phyloP scores from a whole-genome alignment of 2,797 vertebrate species.

The Enteromius anoplus region DNA sequence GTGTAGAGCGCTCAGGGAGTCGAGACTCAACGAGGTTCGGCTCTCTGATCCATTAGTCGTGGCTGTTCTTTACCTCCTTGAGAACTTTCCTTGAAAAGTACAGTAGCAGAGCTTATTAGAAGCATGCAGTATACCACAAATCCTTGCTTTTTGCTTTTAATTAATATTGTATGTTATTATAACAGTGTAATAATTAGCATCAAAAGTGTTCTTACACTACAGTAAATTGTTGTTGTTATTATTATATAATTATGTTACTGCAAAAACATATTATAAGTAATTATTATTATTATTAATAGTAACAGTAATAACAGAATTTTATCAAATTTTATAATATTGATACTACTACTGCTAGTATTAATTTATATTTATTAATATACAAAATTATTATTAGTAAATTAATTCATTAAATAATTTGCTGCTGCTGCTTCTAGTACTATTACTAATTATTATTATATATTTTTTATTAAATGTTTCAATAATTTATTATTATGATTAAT shows the following conservation, averaged over 20 bases:
- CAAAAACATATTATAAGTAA: background rate
- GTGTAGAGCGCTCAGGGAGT: constrained; percentile 34
- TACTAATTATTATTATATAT: background rate
- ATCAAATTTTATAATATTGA: background rate
- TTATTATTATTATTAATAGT: background rate
- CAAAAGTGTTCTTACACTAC: background rate
- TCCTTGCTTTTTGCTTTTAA: background rate
- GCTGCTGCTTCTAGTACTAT: background rate
- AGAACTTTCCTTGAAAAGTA: background rate
- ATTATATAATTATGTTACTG: background rate
- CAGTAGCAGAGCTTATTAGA: background rate
- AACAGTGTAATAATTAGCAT: background rate
- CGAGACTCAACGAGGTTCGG: constrained; percentile 22
- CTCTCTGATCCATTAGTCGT: constrained; percentile 24
- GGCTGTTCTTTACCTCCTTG: constrained; percentile 46
- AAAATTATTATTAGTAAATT: background rate
- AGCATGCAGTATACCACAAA: background rate
- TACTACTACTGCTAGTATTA: background rate
- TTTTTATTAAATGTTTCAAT: background rate
- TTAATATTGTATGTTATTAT: background rate
- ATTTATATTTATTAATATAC: background rate
- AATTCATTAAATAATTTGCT: background rate
- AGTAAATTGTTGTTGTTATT: background rate
- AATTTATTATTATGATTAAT: background rate
- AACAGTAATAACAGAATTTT: background rate